These are phyloP conservation scores for Blastobasis lacticolella DNA, from an alignment of 2,888 invertebrate species.

Conservation along the genomic window DNA sequence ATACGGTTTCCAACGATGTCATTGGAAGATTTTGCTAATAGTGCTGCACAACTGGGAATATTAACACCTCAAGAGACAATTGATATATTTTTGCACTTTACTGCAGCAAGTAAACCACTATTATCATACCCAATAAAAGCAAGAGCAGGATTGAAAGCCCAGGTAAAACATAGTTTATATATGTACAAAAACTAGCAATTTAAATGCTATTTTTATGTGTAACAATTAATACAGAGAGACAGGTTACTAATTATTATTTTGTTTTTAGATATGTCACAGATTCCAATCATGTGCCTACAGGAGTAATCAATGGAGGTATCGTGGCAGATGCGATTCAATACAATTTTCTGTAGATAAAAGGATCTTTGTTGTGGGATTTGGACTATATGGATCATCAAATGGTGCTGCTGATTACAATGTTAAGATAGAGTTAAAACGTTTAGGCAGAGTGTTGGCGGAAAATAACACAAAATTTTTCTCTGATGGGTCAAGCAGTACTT, in stretches of 20 bases:
- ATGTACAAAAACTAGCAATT: no score
- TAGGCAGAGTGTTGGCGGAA: slow-evolving; percentile 91
- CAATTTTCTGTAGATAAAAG: slow-evolving; percentile 97
- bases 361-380: slow-evolving; percentile 96
- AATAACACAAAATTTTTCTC: slow-evolving; percentile 96
- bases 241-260: slow-evolving; percentile 1
- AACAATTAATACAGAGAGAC: not conserved
- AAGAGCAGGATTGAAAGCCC: slow-evolving; percentile 90
- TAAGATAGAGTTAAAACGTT: slow-evolving; percentile 92
- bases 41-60: slow-evolving; percentile 94
- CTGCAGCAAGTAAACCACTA: slow-evolving; percentile 89
- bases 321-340: slow-evolving; percentile 96
- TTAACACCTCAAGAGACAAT: slow-evolving; percentile 94
- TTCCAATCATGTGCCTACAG: slow-evolving; percentile 97
- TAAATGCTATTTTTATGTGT: no score
- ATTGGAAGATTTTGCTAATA: slow-evolving; percentile 92
- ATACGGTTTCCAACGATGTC: slow-evolving; percentile 96
- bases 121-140: slow-evolving; percentile 88
- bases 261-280: slow-evolving; percentile 88
- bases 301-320: slow-evolving; percentile 97
- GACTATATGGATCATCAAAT: slow-evolving; percentile 95
- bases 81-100: slow-evolving; percentile 95
- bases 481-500: slow-evolving; percentile 96
- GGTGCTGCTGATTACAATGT: slow-evolving; percentile 96
- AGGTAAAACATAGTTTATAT: slow-evolving; percentile 66